Evolutionary conservation across 1,140 invertebrate genomes (phyloP).

Genomic region (Bombyx mori): ASM3026992v2 NC_085118.1:1009501-1010000

Average conservation of each 20-base stretch:
- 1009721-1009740: slow-evolving; percentile 89
- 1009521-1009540: no score
- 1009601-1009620: neutral
- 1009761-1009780: slow-evolving; percentile 94
- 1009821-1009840: slow-evolving; percentile 69
- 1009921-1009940: no score
- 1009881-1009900: no score
- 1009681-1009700: slow-evolving; percentile 89
- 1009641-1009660: slow-evolving; percentile 89
- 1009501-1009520: no score
- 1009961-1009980: slow-evolving; percentile 74
- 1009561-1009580: no score
- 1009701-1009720: slow-evolving; percentile 76
- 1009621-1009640: slow-evolving; percentile 71
- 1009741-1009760: slow-evolving; percentile 84
- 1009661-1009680: slow-evolving; percentile 87
- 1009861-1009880: no score
- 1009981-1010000: slow-evolving; percentile 23
- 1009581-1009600: no score
- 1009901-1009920: no score
- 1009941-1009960: neutral
- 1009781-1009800: slow-evolving; percentile 91
- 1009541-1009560: no score
- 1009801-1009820: slow-evolving; percentile 93
- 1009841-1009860: no score